Conservation (phyloP, 2,888 invertebrate genomes). For the Glyphotaelius pellucidus region DNA sequence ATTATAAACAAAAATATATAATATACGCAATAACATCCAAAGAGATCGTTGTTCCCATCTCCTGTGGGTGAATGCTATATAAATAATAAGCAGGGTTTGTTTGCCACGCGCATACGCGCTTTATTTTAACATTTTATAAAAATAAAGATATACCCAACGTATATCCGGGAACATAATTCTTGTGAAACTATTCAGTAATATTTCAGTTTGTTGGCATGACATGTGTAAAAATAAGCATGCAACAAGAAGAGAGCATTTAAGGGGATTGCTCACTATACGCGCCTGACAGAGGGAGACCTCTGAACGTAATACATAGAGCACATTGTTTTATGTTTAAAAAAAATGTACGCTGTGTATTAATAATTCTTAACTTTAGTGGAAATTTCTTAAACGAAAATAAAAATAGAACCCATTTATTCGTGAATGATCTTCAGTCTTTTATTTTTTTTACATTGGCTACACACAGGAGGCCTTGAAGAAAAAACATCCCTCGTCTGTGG, state of each 20-base stretch:
- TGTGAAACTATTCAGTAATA: conserved; percentile 38
- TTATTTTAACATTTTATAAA: conserved; percentile 27
- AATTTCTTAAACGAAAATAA: no score
- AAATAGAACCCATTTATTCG: no score
- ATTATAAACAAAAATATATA: no score
- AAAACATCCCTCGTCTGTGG: no score
- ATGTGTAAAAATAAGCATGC: conserved; percentile 47
- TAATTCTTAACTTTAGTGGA: no score
- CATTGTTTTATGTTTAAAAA: background rate
- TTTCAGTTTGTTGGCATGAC: conserved; percentile 47
- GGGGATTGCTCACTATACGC: background rate
- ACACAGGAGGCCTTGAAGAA: no score
- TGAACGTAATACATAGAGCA: background rate
- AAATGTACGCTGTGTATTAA: background rate
- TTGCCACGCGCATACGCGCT: conserved; percentile 8
- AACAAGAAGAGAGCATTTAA: conserved; percentile 33
- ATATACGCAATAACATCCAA: background rate
- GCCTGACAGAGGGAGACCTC: background rate
- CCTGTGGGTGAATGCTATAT: background rate
- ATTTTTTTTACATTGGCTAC: no score
- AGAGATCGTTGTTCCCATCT: background rate
- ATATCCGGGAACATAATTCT: conserved; percentile 39
- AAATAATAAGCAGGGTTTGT: background rate
- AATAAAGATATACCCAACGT: conserved; percentile 30
- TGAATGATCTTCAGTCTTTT: no score